These are phyloP conservation scores for Caloenas nicobarica DNA, from an alignment of 2,113 vertebrate genomes.

Conservation along the genomic window DNA sequence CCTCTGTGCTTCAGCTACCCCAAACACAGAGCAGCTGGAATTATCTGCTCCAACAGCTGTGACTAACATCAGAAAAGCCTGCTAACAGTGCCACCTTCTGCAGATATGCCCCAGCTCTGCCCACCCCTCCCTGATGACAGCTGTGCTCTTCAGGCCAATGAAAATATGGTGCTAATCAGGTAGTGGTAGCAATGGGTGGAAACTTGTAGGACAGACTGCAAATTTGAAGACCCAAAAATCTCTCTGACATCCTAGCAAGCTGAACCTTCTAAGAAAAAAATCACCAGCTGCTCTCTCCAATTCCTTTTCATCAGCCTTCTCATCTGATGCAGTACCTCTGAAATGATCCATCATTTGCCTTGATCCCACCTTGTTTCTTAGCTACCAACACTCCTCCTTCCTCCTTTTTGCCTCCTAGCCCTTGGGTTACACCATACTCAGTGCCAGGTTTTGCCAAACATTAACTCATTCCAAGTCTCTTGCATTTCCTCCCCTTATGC, in stretches of 20 bases:
- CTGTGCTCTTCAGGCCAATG: neutral
- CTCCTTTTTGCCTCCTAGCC: neutral
- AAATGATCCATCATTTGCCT: neutral
- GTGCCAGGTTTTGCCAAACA: neutral
- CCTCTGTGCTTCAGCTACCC: neutral
- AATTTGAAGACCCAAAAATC: neutral
- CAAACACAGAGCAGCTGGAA: neutral
- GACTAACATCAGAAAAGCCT: neutral
- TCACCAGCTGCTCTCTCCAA: neutral
- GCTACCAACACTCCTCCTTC: neutral
- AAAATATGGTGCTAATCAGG: neutral
- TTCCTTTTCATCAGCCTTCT: neutral
- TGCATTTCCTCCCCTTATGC: neutral
- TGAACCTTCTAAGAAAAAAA: neutral
- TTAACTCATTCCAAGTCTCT: neutral
- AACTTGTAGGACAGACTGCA: neutral
- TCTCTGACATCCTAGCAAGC: neutral
- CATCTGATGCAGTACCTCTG: neutral
- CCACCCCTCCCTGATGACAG: neutral
- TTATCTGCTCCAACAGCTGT: constrained; percentile 29
- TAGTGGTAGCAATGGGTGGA: neutral
- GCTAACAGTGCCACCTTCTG: neutral
- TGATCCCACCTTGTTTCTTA: neutral
- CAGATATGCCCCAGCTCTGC: neutral
- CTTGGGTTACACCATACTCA: neutral